Base-by-base conservation (phyloP, 2,797 vertebrate genomes). In the Pempheris klunzingeri region DNA sequence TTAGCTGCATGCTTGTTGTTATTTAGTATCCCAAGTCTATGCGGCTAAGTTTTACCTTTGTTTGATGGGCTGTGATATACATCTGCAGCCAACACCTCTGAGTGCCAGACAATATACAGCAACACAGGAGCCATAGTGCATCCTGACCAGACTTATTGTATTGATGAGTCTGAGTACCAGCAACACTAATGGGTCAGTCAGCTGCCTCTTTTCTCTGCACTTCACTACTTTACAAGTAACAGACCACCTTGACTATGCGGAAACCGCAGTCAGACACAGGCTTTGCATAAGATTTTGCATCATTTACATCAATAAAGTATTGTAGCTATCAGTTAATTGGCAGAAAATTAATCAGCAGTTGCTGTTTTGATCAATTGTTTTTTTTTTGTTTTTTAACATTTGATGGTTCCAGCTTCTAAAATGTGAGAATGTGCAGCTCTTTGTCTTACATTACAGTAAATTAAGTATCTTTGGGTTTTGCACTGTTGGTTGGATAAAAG, bases 131-230 rank as follows among this genome's bases (percentile, higher is more conserved):
- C 55, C 49, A 61, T 54, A 81, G 71, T 74, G 82, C 75, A 83
- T 77, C 85, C 82, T 78, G 69, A 88, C 64, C 75, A 87, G 74
- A 73, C 71, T 41, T 62, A 52, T 39, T 59, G 65, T 86, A 80
- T 75, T 66, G 78, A 88, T 67, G 74, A 73, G 69, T 85, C 83
- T 77, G 73, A 84, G 69, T 28, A 81, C 7, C 60, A 78, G 77
- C 71, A 78, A n/a, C 77, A 71, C 74, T 41, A 84, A 86, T 83
- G 71, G 82, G 55, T 86, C 71, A 75, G 58, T 66, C 39, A 43
- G 63, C 67, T 72, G 54, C 84, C 62, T 49, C n/a, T 71, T 32
- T n/a, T 63, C 57, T 58, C 63, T 83, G 73, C 32, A 74, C 59
- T 77, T 61, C 49, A 71, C 69, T 46, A 57, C 34, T 36, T 50